phyloP scores from a whole-genome alignment of 37 sponge, comb jelly and placozoan genomes.

The Lycopodina hypogea region DNA sequence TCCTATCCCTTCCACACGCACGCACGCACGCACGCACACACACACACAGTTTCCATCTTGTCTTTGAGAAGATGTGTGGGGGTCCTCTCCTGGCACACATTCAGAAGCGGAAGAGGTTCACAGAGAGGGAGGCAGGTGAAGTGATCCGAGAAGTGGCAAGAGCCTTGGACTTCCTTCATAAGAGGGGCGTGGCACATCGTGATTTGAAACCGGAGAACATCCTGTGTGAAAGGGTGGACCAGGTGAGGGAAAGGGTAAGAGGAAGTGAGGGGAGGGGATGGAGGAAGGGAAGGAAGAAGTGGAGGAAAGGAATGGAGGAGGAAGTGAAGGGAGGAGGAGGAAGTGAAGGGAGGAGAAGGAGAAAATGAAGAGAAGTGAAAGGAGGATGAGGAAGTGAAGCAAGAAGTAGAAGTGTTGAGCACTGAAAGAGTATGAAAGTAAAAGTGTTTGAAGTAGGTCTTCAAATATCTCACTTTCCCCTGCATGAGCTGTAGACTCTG shows the following conservation, averaged over 20 bases:
- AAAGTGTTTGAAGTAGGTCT: no score
- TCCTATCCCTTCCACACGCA: neutral
- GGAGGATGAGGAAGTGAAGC: no score
- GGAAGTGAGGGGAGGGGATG: neutral
- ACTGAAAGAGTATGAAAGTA: no score
- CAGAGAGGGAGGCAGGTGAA: constrained; percentile 73
- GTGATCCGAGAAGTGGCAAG: constrained; percentile 61
- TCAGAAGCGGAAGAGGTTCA: constrained; percentile 60
- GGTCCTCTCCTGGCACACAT: constrained; percentile 78
- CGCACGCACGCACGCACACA: neutral
- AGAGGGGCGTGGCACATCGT: constrained; percentile 79
- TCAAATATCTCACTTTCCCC: no score
- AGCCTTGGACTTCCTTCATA: constrained; percentile 75
- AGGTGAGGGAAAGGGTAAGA: constrained; percentile 28
- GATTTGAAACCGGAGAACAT: constrained; percentile 89
- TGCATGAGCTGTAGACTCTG: neutral
- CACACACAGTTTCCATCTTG: constrained; percentile 51
- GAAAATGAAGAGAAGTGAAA: no score
- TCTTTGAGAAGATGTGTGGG: constrained; percentile 68
- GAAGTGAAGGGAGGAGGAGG: neutral
- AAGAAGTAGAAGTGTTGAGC: no score
- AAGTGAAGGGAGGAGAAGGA: neutral
- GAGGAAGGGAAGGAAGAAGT: neutral
- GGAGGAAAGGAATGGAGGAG: neutral
- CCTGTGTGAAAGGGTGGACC: constrained; percentile 56